phyloP scores from a whole-genome alignment of 1,140 invertebrate genomes.

The Drosophila mojavensis region DNA sequence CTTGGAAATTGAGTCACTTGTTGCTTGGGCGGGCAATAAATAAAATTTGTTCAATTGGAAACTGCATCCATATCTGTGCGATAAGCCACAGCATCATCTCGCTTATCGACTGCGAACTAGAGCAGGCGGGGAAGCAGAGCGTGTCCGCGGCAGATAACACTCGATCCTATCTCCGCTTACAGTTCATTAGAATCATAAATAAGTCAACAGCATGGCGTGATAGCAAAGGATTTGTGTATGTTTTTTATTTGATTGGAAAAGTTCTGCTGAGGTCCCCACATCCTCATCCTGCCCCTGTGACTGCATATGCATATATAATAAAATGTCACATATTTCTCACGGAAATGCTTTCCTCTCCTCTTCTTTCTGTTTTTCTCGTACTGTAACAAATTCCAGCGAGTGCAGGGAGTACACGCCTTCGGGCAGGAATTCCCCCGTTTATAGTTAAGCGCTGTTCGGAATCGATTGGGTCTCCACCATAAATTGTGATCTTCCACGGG shows the following conservation, averaged over 20 bases:
- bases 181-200: constrained; percentile 60
- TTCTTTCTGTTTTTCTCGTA: constrained; percentile 9
- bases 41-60: constrained; percentile 50
- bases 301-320: background rate
- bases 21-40: constrained; percentile 50
- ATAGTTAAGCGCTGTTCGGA: constrained; percentile 54
- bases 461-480: constrained; percentile 37
- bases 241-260: constrained; percentile 9
- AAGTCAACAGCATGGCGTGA: constrained; percentile 39
- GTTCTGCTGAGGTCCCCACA: constrained; percentile 16
- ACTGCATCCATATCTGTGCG: background rate
- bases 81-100: constrained; percentile 27
- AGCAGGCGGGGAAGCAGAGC: constrained; percentile 25
- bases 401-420: constrained; percentile 54
- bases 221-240: constrained; percentile 43
- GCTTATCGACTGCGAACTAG: constrained; percentile 46
- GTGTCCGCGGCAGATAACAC: constrained; percentile 44
- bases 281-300: constrained; percentile 50
- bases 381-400: constrained; percentile 69
- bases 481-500: constrained; percentile 72
- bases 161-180: constrained; percentile 45
- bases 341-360: constrained; percentile 47
- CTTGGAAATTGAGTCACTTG: constrained; percentile 39
- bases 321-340: constrained; percentile 55
- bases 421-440: constrained; percentile 42